phyloP scores from a whole-genome alignment of 2,888 invertebrate species.

The Alitta virens region DNA sequence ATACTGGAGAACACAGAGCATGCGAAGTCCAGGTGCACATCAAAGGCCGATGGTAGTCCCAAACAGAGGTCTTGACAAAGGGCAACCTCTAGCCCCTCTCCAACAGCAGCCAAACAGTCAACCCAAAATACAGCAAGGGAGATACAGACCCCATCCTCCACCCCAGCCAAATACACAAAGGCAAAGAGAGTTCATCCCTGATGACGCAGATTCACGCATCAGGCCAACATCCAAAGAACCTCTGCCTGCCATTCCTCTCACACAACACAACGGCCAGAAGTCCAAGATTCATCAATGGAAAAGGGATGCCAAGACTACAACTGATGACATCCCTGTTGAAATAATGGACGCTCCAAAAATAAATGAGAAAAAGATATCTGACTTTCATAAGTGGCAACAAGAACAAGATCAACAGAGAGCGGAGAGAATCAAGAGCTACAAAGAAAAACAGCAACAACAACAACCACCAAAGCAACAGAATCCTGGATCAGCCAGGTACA shows the following conservation, averaged over 20 bases:
- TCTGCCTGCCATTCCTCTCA: background rate
- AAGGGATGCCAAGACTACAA: background rate
- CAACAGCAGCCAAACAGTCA: background rate
- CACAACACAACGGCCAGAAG: background rate
- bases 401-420: conserved; percentile 38
- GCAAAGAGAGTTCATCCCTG: no score
- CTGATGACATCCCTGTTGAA: background rate
- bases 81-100: conserved; percentile 42
- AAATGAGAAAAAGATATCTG: conserved; percentile 19
- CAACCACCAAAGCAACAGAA: background rate
- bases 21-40: background rate
- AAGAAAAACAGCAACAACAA: background rate
- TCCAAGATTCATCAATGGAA: conserved; percentile 8
- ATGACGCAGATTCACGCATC: background rate
- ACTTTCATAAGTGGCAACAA: conserved; percentile 46
- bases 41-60: conserved; percentile 12
- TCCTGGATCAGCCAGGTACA: background rate
- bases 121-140: background rate
- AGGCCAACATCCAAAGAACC: background rate
- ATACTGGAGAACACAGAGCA: background rate
- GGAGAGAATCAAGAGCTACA: conserved; percentile 30
- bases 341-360: background rate
- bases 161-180: background rate
- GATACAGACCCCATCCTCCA: background rate
- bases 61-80: conserved; percentile 38